phyloP scores from a whole-genome alignment of 2,888 invertebrate genomes.

The Phaonia tiefii region DNA sequence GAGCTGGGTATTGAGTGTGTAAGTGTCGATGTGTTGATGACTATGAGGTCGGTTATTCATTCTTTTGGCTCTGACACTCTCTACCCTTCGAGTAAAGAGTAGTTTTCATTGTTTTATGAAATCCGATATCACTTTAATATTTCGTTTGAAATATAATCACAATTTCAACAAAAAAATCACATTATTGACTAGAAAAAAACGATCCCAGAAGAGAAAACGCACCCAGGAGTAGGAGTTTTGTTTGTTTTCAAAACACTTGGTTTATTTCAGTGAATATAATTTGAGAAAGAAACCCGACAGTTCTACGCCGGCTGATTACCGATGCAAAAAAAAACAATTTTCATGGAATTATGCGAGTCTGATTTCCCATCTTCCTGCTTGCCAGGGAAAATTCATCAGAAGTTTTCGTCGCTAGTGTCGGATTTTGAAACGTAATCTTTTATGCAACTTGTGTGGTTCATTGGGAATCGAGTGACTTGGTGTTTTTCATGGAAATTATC shows the following conservation, averaged over 20 bases:
- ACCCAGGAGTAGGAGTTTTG: conserved; percentile 33
- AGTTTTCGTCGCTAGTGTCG: conserved; percentile 24
- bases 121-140: conserved; percentile 50
- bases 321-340: conserved; percentile 29
- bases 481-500: conserved; percentile 7
- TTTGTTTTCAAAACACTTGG: conserved; percentile 58
- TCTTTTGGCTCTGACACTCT: conserved; percentile 6
- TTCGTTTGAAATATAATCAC: conserved; percentile 43
- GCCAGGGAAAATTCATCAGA: conserved; percentile 22
- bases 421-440: conserved; percentile 44
- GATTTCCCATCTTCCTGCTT: conserved; percentile 21
- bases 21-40: no score
- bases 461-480: conserved; percentile 1
- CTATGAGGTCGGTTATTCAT: conserved; percentile 16
- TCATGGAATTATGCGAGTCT: conserved; percentile 31
- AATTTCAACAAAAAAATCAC: conserved; percentile 14
- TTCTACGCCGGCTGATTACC: background rate
- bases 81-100: background rate
- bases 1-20: background rate
- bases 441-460: conserved; percentile 59
- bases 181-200: conserved; percentile 6
- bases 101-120: conserved; percentile 31
- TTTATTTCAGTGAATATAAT: conserved; percentile 39
- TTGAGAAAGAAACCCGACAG: background rate
- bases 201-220: background rate